Percentiles rank a stretch among this genome's conserved stretches.
Conservation (phyloP, 2,113 vertebrate species). For the Eptesicus fuscus region DNA sequence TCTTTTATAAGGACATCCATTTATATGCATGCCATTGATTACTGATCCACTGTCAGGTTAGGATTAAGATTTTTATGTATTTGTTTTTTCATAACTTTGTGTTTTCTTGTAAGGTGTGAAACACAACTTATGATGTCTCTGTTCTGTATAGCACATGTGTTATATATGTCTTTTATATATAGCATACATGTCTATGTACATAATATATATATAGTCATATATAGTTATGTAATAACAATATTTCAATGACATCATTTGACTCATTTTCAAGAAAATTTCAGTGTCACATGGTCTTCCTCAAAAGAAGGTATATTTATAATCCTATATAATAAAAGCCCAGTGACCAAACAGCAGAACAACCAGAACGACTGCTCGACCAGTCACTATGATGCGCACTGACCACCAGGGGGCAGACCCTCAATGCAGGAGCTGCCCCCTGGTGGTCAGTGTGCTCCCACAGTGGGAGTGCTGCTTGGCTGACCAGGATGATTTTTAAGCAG, state of each 20-base stretch:
- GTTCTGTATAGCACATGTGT: background rate
- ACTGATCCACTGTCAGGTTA: background rate
- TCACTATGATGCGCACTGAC: too few species aligned
- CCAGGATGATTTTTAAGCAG: too few species aligned
- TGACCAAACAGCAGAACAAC: too few species aligned
- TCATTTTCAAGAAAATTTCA: constrained; percentile 14
- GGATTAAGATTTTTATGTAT: background rate
- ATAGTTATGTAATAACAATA: background rate
- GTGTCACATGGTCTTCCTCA: background rate
- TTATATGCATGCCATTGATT: background rate
- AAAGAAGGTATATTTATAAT: background rate
- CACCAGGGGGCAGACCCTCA: too few species aligned
- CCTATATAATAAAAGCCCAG: too few species aligned
- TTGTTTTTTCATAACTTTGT: background rate
- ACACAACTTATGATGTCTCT: background rate
- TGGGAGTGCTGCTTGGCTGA: too few species aligned
- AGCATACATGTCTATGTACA: background rate
- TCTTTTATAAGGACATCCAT: background rate
- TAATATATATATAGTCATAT: background rate
- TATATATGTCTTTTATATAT: background rate
- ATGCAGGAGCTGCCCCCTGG: too few species aligned
- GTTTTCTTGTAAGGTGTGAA: constrained; percentile 9
- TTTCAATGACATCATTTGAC: background rate
- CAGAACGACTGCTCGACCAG: too few species aligned
- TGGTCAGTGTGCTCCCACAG: too few species aligned